Percentiles rank a stretch among this genome's conserved stretches.
phyloP scores from a whole-genome alignment of 2,888 invertebrate species.

The Exocentrus adspersus region DNA sequence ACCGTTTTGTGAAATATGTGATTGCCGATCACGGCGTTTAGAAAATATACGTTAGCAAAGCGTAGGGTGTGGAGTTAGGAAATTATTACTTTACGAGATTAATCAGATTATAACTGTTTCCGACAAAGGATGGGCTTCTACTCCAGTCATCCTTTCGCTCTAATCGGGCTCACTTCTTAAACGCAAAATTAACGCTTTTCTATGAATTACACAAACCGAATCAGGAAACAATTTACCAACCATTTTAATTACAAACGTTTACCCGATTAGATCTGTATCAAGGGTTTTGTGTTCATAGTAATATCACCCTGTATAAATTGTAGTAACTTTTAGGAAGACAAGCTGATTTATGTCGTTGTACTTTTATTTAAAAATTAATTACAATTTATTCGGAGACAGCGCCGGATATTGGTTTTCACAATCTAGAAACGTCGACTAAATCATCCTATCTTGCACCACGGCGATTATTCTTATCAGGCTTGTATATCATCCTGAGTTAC shows the following conservation, averaged over 20 bases:
- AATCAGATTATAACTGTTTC: constrained; percentile 61
- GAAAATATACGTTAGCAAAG: constrained; percentile 42
- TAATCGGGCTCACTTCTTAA: constrained; percentile 7
- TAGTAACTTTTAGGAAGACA: neutral
- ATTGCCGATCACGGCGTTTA: constrained; percentile 41
- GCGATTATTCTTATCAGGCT: constrained; percentile 1
- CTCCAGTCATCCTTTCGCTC: constrained; percentile 5
- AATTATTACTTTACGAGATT: constrained; percentile 60
- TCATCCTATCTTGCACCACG: constrained; percentile 6
- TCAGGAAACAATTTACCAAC: too few relatives aligned
- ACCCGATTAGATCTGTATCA: too few relatives aligned
- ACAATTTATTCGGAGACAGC: neutral
- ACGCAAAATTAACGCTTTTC: neutral
- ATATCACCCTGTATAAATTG: too few relatives aligned
- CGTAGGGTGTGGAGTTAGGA: constrained; percentile 57
- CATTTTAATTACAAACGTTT: too few relatives aligned
- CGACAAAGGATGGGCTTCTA: constrained; percentile 35
- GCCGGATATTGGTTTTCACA: constrained; percentile 8
- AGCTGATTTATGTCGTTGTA: neutral
- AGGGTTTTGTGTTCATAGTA: too few relatives aligned
- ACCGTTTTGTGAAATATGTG: constrained; percentile 42
- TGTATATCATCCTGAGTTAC: constrained; percentile 15
- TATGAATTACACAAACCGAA: neutral
- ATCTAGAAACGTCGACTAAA: constrained; percentile 12
- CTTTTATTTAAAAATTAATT: neutral